Percentiles rank a stretch among this genome's conserved stretches.
Evolutionary conservation across 2,888 invertebrate genomes (phyloP).

Genomic region (Acanthosepion pharaonis): DNA sequence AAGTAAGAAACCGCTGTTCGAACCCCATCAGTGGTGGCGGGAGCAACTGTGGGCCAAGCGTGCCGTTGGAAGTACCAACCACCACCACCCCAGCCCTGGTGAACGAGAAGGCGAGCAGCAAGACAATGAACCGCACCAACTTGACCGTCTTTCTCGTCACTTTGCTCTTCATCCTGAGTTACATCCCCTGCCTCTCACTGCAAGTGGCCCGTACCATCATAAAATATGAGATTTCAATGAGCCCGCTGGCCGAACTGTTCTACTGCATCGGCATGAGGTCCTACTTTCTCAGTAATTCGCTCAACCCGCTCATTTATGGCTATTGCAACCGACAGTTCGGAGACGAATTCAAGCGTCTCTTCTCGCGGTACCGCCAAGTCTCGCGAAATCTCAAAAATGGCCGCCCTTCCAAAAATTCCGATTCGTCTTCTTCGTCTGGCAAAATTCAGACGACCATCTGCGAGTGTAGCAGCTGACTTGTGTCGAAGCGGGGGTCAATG

Average conservation of each 20-base stretch:
- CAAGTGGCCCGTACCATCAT: conserved; percentile 41
- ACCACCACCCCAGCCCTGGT: conserved; percentile 52
- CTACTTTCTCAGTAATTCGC: conserved; percentile 51
- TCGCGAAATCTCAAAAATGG: conserved; percentile 1
- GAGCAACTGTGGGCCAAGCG: conserved; percentile 55
- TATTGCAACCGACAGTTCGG: conserved; percentile 55
- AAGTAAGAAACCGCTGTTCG: conserved; percentile 39
- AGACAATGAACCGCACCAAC: conserved; percentile 50
- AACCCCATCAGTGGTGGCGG: neutral
- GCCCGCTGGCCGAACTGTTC: neutral
- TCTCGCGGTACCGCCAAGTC: conserved; percentile 25
- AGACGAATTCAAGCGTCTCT: conserved; percentile 51
- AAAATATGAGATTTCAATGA: conserved; percentile 23
- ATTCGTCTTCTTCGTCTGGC: conserved; percentile 24
- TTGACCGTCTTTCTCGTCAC: conserved; percentile 52
- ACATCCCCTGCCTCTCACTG: conserved; percentile 54
- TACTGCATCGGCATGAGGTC: conserved; percentile 45
- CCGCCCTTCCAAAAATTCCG: neutral
- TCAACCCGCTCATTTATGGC: conserved; percentile 55
- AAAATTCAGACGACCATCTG: conserved; percentile 25
- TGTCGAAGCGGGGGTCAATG: neutral
- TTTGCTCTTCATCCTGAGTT: conserved; percentile 54
- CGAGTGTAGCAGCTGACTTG: conserved; percentile 44
- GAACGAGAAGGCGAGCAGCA: conserved; percentile 51
- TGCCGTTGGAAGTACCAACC: conserved; percentile 53